These are phyloP conservation scores for Agraylea sexmaculata DNA, from an alignment of 1,140 invertebrate genomes.

Conservation along the genomic window DNA sequence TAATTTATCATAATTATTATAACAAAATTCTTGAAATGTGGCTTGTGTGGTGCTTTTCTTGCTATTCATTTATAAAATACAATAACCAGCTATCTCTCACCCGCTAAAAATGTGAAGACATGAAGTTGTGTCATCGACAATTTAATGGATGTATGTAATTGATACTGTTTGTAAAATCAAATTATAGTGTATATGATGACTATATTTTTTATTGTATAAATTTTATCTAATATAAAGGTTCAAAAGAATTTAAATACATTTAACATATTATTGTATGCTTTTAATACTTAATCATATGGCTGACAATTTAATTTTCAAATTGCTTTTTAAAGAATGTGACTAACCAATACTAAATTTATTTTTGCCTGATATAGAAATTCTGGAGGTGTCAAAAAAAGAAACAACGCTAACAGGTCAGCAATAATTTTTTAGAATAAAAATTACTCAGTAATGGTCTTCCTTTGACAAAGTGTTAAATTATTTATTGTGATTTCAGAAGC, in stretches of 20 bases:
- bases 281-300: neutral
- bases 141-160: neutral
- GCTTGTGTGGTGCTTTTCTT: no score
- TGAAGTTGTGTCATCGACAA: neutral
- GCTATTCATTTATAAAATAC: no score
- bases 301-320: neutral
- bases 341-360: constrained; percentile 14
- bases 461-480: constrained; percentile 11
- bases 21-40: no score
- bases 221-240: no score
- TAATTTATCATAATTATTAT: no score
- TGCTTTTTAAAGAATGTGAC: neutral
- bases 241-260: no score
- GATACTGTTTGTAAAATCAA: neutral
- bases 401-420: no score
- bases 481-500: constrained; percentile 13
- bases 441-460: no score
- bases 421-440: no score
- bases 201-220: no score
- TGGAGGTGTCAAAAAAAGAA: constrained; percentile 19
- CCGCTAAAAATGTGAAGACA: neutral
- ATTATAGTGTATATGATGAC: neutral
- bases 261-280: no score
- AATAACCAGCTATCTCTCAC: no score
- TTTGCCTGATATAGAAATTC: constrained; percentile 17